phyloP scores from a whole-genome alignment of 2,888 invertebrate genomes.

The Eupithecia centaureata region DNA sequence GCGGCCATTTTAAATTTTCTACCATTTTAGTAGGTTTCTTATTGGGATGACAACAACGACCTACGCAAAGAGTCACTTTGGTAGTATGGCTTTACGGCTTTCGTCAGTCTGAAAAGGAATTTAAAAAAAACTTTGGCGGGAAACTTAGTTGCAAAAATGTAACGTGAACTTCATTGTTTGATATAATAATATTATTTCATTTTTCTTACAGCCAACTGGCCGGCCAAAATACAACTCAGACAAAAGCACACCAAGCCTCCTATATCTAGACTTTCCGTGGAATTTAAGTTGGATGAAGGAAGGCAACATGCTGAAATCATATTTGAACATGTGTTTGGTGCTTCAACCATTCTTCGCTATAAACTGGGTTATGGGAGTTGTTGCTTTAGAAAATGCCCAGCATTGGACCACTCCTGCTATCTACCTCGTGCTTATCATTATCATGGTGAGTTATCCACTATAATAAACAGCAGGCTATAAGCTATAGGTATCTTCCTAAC shows the following conservation, averaged over 20 bases:
- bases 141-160: background rate
- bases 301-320: slow-evolving; percentile 84
- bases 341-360: slow-evolving; percentile 88
- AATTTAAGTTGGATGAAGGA: slow-evolving; percentile 79
- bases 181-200: slow-evolving; percentile 18
- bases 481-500: too few species aligned
- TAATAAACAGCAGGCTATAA: too few species aligned
- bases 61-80: background rate
- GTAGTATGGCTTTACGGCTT: too few species aligned
- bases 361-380: slow-evolving; percentile 89
- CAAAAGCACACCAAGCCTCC: slow-evolving; percentile 66
- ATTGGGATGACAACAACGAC: background rate
- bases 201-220: slow-evolving; percentile 43
- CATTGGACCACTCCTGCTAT: slow-evolving; percentile 85
- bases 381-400: slow-evolving; percentile 87
- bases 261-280: slow-evolving; percentile 80
- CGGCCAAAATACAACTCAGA: slow-evolving; percentile 62
- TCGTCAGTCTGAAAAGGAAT: too few species aligned
- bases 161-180: too few species aligned
- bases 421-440: slow-evolving; percentile 82
- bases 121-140: background rate
- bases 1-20: slow-evolving; percentile 26
- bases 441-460: slow-evolving; percentile 75
- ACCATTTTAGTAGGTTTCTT: slow-evolving; percentile 21
- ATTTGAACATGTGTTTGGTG: slow-evolving; percentile 86